Conservation (phyloP, 2,113 vertebrate genomes). For the Gambusia affinis region DNA sequence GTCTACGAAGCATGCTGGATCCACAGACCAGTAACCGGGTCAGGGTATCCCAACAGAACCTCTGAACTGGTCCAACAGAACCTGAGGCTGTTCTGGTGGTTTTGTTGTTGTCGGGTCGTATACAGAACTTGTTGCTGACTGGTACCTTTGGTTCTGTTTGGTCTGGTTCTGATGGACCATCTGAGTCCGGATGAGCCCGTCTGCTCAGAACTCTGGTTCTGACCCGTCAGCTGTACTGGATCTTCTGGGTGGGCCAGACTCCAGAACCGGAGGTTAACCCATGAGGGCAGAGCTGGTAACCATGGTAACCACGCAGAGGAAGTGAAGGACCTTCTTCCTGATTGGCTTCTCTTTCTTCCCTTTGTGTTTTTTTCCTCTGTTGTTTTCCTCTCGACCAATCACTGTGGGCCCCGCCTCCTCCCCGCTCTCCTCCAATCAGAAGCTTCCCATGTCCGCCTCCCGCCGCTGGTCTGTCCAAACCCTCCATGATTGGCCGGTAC, state of each 20-base stretch:
- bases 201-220: too few relatives aligned
- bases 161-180: too few relatives aligned
- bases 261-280: not conserved
- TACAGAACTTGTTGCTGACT: too few relatives aligned
- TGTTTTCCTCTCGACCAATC: conserved; percentile 44
- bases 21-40: too few relatives aligned
- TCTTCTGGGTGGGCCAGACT: too few relatives aligned
- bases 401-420: conserved; percentile 82
- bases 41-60: too few relatives aligned
- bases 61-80: too few relatives aligned
- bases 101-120: too few relatives aligned
- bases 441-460: conserved; percentile 90
- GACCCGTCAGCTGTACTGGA: too few relatives aligned
- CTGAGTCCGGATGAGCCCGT: too few relatives aligned
- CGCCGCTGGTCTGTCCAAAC: conserved; percentile 99
- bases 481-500: conserved; percentile 98
- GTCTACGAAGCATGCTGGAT: too few relatives aligned
- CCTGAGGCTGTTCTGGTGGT: not conserved
- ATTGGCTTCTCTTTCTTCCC: conserved; percentile 30
- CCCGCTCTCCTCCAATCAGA: conserved; percentile 83
- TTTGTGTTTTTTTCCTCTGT: conserved; percentile 11
- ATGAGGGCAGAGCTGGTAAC: not conserved
- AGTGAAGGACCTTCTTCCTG: conserved; percentile 13
- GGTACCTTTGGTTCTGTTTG: too few relatives aligned
- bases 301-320: not conserved